phyloP scores from a whole-genome alignment of 2,888 invertebrate genomes.

The Eupithecia pulchellata region DNA sequence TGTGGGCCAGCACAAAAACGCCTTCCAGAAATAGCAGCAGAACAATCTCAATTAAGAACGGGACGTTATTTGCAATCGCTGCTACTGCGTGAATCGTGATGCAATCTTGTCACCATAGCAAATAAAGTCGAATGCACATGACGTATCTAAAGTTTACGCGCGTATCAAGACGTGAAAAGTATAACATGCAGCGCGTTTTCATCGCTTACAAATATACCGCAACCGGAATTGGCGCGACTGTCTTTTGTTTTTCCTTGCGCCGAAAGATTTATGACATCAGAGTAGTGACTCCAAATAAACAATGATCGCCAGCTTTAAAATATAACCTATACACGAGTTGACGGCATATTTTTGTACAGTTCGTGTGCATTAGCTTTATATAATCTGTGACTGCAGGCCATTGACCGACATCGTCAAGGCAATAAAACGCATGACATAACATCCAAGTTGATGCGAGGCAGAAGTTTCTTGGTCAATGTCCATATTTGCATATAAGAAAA shows the following conservation, averaged over 20 bases:
- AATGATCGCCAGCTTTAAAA: not conserved
- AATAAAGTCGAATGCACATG: not conserved
- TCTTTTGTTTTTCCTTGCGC: not conserved
- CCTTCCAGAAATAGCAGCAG: slow-evolving; percentile 61
- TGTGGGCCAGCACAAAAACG: slow-evolving; percentile 56
- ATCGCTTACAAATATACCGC: not conserved
- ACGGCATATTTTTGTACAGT: not conserved
- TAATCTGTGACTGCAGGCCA: slow-evolving; percentile 47
- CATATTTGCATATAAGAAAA: slow-evolving; percentile 40
- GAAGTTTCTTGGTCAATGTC: slow-evolving; percentile 48
- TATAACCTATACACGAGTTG: not conserved
- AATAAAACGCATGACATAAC: slow-evolving; percentile 60
- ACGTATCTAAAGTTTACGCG: not conserved
- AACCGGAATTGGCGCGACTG: not conserved
- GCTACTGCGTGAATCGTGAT: slow-evolving; percentile 46
- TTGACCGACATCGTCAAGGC: slow-evolving; percentile 57
- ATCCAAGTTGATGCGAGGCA: slow-evolving; percentile 42
- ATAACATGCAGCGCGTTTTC: not conserved
- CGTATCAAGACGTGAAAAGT: not conserved
- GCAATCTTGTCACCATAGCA: slow-evolving; percentile 5
- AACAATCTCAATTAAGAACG: slow-evolving; percentile 60
- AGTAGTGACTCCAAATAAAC: not conserved
- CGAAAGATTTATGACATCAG: not conserved
- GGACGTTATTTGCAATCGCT: slow-evolving; percentile 54
- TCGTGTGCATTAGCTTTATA: slow-evolving; percentile 1